A percentile compares a stretch with the other conserved stretches of the same genome.
phyloP scores from a whole-genome alignment of 2,113 vertebrate species.

The Ptychochromis oligacanthus region DNA sequence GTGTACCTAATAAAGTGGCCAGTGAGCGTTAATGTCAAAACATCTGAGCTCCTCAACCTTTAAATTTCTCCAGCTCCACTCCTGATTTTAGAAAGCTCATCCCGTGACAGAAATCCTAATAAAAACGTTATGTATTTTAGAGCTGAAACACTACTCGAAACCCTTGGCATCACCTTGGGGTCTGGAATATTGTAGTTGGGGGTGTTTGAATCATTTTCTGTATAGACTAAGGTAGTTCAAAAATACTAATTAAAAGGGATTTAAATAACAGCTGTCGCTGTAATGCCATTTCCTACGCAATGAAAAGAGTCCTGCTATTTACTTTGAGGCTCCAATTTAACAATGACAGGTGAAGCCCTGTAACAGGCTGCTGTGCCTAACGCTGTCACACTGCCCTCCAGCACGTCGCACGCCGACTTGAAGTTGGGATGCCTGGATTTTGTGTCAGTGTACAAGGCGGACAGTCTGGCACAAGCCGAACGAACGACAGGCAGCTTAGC shows the following conservation, averaged over 20 bases:
- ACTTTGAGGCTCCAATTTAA: constrained; percentile 89
- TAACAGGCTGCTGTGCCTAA: constrained; percentile 77
- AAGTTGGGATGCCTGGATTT: constrained; percentile 84
- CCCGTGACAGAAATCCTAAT: not conserved
- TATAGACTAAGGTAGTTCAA: not conserved
- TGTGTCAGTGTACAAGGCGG: constrained; percentile 78
- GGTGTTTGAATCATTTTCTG: not conserved
- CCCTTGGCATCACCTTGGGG: not conserved
- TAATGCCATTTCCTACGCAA: not conserved
- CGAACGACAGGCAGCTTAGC: constrained; percentile 85
- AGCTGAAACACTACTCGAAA: too few species aligned
- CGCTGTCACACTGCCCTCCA: constrained; percentile 82
- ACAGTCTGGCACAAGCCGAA: constrained; percentile 84
- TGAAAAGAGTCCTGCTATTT: constrained; percentile 59
- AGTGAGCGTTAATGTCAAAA: not conserved
- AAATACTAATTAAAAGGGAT: not conserved
- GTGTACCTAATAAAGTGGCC: not conserved
- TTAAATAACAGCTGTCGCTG: not conserved
- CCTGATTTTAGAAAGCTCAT: not conserved
- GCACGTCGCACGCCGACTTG: constrained; percentile 76
- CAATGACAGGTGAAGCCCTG: constrained; percentile 81
- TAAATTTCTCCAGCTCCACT: not conserved
- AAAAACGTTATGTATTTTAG: not conserved
- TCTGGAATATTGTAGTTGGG: not conserved
- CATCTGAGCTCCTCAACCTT: not conserved